Percentiles rank a stretch among this genome's conserved stretches.
phyloP scores from a whole-genome alignment of 2,888 invertebrate species.

The Lathronympha strigana region DNA sequence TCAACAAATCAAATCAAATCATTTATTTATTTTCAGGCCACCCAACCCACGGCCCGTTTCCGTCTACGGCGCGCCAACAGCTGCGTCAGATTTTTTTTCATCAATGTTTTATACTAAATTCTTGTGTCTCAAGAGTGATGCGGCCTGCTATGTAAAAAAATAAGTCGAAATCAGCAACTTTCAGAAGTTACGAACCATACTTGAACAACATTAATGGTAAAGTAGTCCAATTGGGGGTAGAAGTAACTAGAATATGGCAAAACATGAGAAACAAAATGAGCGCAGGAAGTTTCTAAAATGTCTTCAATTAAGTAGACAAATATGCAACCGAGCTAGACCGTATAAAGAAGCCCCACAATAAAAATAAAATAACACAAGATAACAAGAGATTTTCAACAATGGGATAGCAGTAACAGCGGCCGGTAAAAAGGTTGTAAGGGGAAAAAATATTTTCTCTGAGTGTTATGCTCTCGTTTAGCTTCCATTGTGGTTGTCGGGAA shows the following conservation, averaged over 20 bases:
- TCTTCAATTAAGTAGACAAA: slow-evolving; percentile 24
- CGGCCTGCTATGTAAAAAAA: too few relatives aligned
- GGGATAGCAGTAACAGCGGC: slow-evolving; percentile 35
- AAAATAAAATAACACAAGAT: slow-evolving; percentile 53
- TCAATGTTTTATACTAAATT: too few relatives aligned
- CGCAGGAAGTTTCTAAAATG: slow-evolving; percentile 10
- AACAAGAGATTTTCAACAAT: slow-evolving; percentile 53
- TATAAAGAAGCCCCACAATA: slow-evolving; percentile 46
- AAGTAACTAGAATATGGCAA: background rate
- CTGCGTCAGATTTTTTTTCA: too few relatives aligned
- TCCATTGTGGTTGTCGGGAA: slow-evolving; percentile 47
- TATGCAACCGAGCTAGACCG: slow-evolving; percentile 13
- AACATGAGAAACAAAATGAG: background rate
- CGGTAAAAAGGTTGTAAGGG: slow-evolving; percentile 36
- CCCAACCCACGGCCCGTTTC: too few relatives aligned
- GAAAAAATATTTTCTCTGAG: slow-evolving; percentile 40
- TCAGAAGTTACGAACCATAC: too few relatives aligned
- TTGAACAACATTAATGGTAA: too few relatives aligned
- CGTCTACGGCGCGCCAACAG: too few relatives aligned
- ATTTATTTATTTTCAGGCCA: too few relatives aligned
- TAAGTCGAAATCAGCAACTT: background rate
- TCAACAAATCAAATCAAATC: too few relatives aligned
- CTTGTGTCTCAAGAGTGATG: too few relatives aligned
- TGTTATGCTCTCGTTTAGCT: slow-evolving; percentile 48
- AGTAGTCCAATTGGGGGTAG: background rate